Evolutionary conservation across 2,888 invertebrate genomes (phyloP).

Genomic region (Idaea dimidiata): DNA sequence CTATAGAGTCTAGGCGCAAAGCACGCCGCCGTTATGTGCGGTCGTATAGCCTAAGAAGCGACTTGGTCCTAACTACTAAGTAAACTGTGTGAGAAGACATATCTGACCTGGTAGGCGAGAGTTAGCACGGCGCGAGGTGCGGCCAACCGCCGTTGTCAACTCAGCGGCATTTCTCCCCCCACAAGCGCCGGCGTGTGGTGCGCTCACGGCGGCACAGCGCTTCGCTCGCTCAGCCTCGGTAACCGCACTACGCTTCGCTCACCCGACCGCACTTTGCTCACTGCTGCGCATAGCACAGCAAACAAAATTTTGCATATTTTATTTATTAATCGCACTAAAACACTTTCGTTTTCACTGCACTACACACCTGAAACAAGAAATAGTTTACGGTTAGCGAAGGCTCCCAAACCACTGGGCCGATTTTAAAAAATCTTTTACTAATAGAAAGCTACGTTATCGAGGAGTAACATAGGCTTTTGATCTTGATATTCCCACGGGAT

Average conservation of each 20-base stretch:
- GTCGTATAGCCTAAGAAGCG: too few relatives aligned
- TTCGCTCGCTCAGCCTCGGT: conserved; percentile 38
- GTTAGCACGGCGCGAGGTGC: conserved; percentile 72
- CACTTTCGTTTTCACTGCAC: background rate
- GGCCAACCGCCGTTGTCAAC: conserved; percentile 74
- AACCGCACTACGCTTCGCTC: conserved; percentile 46
- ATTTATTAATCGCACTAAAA: conserved; percentile 5
- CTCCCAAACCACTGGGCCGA: too few relatives aligned
- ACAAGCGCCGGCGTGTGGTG: conserved; percentile 34
- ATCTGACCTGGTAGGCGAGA: conserved; percentile 59
- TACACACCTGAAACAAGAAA: background rate
- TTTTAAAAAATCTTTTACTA: too few relatives aligned
- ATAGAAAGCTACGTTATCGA: too few relatives aligned
- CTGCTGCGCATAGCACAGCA: background rate
- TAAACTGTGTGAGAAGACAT: background rate
- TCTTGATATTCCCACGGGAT: too few relatives aligned
- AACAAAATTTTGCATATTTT: background rate
- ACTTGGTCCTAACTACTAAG: too few relatives aligned
- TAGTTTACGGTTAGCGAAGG: background rate
- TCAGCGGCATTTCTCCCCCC: conserved; percentile 62
- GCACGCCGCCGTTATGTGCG: too few relatives aligned
- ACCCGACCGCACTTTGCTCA: background rate
- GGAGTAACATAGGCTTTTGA: too few relatives aligned
- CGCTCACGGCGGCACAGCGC: conserved; percentile 44
- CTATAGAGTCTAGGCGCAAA: too few relatives aligned